These are phyloP conservation scores for Hydrozoanthus gracilis DNA, from an alignment of 92 coral and sea anemone genomes.

Conservation along the genomic window DNA sequence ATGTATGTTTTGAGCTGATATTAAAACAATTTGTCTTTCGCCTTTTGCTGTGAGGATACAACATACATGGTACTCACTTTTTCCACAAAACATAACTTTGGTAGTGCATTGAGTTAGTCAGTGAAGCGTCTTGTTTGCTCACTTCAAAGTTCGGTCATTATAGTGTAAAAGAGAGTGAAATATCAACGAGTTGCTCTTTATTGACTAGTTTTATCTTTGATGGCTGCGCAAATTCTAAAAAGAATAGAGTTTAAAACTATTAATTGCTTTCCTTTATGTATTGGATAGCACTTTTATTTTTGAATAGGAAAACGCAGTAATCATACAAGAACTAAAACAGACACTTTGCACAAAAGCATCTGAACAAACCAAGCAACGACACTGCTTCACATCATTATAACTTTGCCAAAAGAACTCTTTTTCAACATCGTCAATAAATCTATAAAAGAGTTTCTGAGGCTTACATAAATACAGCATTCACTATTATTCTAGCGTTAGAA, in stretches of 20 bases:
- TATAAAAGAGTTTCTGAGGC: constrained; percentile 7
- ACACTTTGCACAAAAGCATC: constrained; percentile 39
- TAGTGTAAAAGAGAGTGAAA: constrained; percentile 4
- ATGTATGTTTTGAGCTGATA: neutral
- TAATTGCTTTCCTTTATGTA: constrained; percentile 31
- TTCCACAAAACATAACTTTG: neutral
- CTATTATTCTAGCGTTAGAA: constrained; percentile 36
- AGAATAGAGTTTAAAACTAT: constrained; percentile 23
- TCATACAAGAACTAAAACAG: constrained; percentile 41
- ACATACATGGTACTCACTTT: constrained; percentile 16
- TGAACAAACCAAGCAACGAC: constrained; percentile 30
- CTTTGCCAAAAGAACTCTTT: constrained; percentile 6
- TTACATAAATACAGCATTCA: constrained; percentile 13
- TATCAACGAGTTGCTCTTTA: neutral
- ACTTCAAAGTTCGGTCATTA: neutral
- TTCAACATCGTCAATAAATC: constrained; percentile 36
- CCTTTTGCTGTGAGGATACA: neutral
- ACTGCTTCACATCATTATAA: constrained; percentile 34
- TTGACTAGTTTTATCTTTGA: constrained; percentile 32
- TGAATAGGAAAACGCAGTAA: constrained; percentile 24
- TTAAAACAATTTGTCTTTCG: too few relatives aligned
- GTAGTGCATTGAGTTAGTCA: too few relatives aligned
- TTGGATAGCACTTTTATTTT: neutral
- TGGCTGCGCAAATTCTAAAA: constrained; percentile 45
- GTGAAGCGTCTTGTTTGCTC: constrained; percentile 9